Evolutionary conservation across 2,113 vertebrate genomes (phyloP), one percentile per base, ranked within the genome.

Genomic region (Caranx ignobilis): DNA sequence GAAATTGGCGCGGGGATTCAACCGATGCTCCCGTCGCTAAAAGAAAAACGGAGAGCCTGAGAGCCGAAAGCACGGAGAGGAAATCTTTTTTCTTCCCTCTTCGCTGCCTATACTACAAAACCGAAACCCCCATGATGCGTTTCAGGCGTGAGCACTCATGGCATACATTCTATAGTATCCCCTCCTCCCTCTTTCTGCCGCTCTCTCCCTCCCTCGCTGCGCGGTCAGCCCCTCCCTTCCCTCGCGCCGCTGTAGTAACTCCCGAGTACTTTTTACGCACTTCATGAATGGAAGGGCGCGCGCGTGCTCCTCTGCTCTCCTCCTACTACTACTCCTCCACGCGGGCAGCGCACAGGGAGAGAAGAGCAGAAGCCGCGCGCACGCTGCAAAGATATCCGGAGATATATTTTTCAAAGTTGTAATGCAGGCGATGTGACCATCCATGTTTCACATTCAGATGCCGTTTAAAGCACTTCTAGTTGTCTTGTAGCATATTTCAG

Each of bases 241-340:
- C 84, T 81, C 87, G 31, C 65, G 82, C 88, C 79, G 89, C 76
- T 81, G 88, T 87, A 88, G 92, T 93, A 93, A 91, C 85, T 91
- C 77, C 75, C 32, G 79, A 90, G 91, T 87, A 85, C 88, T 88
- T 77, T 89, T 89, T 80, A 82, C 69, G 75, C 87, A 89, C 91
- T 94, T 94, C 93, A 90, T 94, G 93, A 94, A 94, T 94, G 92
- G 82, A 91, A 85, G 69, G 62, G 77, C 82, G 90, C 82, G 81
- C 82, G 79, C 70, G 48, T 43, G 62, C 78, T 81, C 78, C 52
- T 11, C 52, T 43, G 3, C 78, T 31, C 48, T 39, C 16, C 73
- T 68, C 43, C 31, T 26, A 26, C 26, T 26, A 26, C 26, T 26
- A 31, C 48, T 39, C 16, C 73, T 68, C 43, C 31, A 34, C 55